Percentiles rank a stretch among this genome's conserved stretches.
phyloP scores from a whole-genome alignment of 2,113 vertebrate genomes.

The Paralichthys olivaceus region DNA sequence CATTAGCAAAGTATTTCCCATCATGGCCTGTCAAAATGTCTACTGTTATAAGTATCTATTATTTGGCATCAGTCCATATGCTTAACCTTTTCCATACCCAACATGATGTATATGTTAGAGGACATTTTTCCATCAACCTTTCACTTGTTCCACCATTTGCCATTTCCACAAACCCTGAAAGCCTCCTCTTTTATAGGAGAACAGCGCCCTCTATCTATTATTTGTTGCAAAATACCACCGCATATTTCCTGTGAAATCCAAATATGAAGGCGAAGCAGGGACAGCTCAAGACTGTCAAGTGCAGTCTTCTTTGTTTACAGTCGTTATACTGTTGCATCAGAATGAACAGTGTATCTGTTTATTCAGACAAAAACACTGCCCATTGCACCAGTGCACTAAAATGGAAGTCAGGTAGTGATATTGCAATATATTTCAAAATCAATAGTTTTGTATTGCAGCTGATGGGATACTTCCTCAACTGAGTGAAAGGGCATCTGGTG shows the following conservation, averaged over 20 bases:
- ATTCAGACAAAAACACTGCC: neutral
- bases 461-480: too few species aligned
- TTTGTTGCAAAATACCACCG: neutral
- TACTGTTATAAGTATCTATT: neutral
- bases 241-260: neutral
- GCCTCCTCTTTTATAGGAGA: neutral
- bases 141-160: conserved; percentile 33
- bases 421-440: neutral
- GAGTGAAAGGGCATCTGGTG: neutral
- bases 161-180: neutral
- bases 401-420: neutral
- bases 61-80: neutral
- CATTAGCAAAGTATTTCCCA: neutral
- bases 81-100: neutral
- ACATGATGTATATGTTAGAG: neutral
- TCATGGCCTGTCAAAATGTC: neutral
- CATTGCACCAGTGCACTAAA: neutral
- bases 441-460: neutral
- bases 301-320: conserved; percentile 4
- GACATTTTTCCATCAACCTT: conserved; percentile 2
- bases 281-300: neutral
- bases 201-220: conserved; percentile 50
- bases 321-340: neutral
- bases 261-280: neutral
- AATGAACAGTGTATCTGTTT: neutral